These are phyloP conservation scores for Caenorhabditis sp. DNA, from an alignment of 2,888 invertebrate genomes.

Conservation along the genomic window DNA sequence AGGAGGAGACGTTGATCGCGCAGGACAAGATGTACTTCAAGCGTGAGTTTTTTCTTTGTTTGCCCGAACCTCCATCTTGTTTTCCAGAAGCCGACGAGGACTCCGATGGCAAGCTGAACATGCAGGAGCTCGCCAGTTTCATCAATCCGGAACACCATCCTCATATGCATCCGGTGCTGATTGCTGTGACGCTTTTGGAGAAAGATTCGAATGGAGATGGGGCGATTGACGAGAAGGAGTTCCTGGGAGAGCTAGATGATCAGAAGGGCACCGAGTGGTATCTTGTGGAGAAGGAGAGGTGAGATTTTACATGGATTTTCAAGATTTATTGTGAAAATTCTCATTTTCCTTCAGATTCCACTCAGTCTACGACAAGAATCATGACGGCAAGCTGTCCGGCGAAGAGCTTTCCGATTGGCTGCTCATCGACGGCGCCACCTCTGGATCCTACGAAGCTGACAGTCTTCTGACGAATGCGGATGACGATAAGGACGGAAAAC, in stretches of 20 bases:
- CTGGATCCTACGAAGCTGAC: conserved; percentile 84
- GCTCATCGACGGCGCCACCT: conserved; percentile 74
- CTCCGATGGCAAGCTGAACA: conserved; percentile 89
- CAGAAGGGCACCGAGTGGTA: conserved; percentile 71
- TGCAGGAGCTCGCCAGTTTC: conserved; percentile 91
- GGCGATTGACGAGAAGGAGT: conserved; percentile 91
- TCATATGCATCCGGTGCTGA: conserved; percentile 87
- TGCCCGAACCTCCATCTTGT: background rate
- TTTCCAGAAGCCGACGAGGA: conserved; percentile 88
- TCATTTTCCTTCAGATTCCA: conserved; percentile 87
- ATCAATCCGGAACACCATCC: conserved; percentile 95
- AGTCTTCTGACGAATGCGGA: conserved; percentile 87
- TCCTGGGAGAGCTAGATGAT: conserved; percentile 86
- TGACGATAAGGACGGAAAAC: conserved; percentile 89
- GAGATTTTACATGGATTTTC: background rate
- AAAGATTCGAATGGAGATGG: conserved; percentile 93
- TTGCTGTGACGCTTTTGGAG: conserved; percentile 89
- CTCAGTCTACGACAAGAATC: conserved; percentile 90
- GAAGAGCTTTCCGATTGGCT: conserved; percentile 91
- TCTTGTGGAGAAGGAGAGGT: conserved; percentile 75
- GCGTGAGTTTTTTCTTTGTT: conserved; percentile 5
- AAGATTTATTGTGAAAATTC: too few relatives aligned
- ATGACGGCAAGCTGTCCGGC: conserved; percentile 90
- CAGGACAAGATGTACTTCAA: conserved; percentile 92
- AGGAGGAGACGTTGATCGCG: conserved; percentile 84